Conservation (phyloP, 35 echinoderm and acorn worm species). For the Patiria miniata region DNA sequence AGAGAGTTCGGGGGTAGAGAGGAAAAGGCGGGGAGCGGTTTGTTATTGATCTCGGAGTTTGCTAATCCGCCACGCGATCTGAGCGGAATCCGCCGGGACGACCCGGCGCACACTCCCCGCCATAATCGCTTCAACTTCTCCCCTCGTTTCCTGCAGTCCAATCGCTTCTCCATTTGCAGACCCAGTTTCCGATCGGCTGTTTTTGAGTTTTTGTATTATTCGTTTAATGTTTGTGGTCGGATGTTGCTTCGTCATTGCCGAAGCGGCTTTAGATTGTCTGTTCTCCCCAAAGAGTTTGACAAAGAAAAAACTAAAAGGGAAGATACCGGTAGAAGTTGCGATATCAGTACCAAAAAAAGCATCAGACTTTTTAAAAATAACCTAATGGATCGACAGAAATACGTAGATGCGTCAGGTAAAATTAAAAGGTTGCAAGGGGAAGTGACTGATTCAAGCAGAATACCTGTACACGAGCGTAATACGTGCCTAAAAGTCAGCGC, state of each 20-base stretch:
- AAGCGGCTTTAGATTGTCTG: slow-evolving; percentile 1
- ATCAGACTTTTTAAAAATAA: too few relatives aligned
- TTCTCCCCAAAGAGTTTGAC: slow-evolving; percentile 4
- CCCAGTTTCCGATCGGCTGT: slow-evolving; percentile 7
- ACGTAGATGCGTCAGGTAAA: too few relatives aligned
- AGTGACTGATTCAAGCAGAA: too few relatives aligned
- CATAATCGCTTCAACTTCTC: background rate
- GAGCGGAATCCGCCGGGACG: background rate
- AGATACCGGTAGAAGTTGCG: background rate
- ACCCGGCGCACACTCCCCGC: background rate
- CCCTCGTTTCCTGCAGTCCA: slow-evolving; percentile 19
- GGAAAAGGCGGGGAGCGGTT: background rate
- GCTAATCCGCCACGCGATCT: slow-evolving; percentile 19
- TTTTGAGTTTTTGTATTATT: too few relatives aligned
- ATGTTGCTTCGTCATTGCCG: too few relatives aligned
- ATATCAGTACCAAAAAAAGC: background rate
- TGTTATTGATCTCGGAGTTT: background rate
- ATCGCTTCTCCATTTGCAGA: slow-evolving; percentile 16
- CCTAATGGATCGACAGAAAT: too few relatives aligned
- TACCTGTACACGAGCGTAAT: too few relatives aligned
- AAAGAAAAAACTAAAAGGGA: background rate
- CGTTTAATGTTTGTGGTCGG: too few relatives aligned
- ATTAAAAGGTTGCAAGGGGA: too few relatives aligned
- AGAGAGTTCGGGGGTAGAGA: slow-evolving; percentile 34
- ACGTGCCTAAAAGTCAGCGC: too few relatives aligned